These are phyloP conservation scores for Trididemnum miniatum DNA, from an alignment of 23 tunicate genomes.

Conservation along the genomic window DNA sequence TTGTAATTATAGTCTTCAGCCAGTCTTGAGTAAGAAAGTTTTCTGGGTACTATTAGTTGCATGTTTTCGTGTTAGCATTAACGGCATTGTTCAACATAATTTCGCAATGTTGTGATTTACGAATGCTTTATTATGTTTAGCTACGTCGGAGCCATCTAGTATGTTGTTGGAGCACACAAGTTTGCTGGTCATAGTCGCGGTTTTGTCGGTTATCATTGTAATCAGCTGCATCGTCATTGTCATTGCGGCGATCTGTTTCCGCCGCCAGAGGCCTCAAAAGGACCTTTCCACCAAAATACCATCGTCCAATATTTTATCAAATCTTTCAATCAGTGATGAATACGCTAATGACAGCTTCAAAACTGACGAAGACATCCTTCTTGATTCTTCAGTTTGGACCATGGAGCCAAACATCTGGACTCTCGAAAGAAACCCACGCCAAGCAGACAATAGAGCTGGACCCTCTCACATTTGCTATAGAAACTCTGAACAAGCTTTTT, in stretches of 20 bases:
- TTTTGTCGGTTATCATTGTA: conserved; percentile 20
- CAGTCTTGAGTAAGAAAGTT: too few relatives aligned
- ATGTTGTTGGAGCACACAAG: not conserved
- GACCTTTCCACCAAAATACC: not conserved
- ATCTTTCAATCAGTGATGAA: not conserved
- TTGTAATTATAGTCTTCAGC: too few relatives aligned
- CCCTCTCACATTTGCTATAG: too few relatives aligned
- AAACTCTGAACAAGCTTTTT: too few relatives aligned
- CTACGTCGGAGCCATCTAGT: not conserved
- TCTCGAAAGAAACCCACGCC: too few relatives aligned
- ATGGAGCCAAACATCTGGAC: too few relatives aligned
- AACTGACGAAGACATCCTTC: not conserved
- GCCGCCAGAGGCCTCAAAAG: conserved; percentile 6
- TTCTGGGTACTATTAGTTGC: too few relatives aligned
- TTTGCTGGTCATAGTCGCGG: conserved; percentile 32
- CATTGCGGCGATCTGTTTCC: conserved; percentile 3
- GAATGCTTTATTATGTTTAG: too few relatives aligned
- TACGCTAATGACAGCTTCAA: not conserved
- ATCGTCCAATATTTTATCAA: not conserved
- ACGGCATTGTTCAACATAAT: too few relatives aligned
- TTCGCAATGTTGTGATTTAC: too few relatives aligned
- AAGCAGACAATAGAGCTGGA: too few relatives aligned
- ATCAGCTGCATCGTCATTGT: conserved; percentile 29
- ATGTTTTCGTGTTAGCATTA: too few relatives aligned
- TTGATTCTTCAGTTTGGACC: not conserved